Evolutionary conservation across 2,797 vertebrate species (phyloP), one percentile per base, ranked within the genome.

Genomic region (Chelon auratus): DNA sequence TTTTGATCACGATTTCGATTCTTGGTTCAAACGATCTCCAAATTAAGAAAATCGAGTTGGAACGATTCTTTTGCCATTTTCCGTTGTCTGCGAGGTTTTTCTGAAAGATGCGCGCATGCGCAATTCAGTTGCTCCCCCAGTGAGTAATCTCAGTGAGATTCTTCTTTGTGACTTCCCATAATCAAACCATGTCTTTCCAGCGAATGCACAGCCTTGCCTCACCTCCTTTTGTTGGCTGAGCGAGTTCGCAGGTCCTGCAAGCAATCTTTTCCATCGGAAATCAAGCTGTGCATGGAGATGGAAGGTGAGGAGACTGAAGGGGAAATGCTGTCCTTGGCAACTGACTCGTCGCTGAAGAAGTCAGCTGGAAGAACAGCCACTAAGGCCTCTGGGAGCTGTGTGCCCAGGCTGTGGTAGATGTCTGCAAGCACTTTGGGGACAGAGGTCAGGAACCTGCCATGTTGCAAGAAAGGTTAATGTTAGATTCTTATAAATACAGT

Each of bases 281-380:
- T 60, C 40, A 90, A n/a, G 1, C 85, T 86, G 8, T 85, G 88
- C 54, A 92, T 51, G 6, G 95, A 95, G 0, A 89, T 43, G 0
- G 87, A 39, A 3, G 86, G 71, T 0, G 93, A 94, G 64, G 89
- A 82, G 14, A 48, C 68, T 1, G 88, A 87, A 2, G 96, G 93
- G 30, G 95, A 96, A 68, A 92, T 83, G 50, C 94, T 95, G 72
- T 96, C 95, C 72, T 95, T 94, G 51, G 93, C 84, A 57, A 97
- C 7, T 0, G 97, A 98, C 30, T 99, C 97, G 37, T 99, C 98
- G 14, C 97, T 97, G 88, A 98, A 96, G 91, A 98, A 97, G 79
- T 97, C 97, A 18, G 94, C 60, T 22, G 98, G 98, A 74, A 99
- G 94, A 66, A 95, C 89, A 3, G 92, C 92, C 37, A 94, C 84